A percentile compares a stretch with the other conserved stretches of the same genome.
Evolutionary conservation across 2,113 vertebrate species (phyloP).

Genomic region (Chrysochloris asiatica): DNA sequence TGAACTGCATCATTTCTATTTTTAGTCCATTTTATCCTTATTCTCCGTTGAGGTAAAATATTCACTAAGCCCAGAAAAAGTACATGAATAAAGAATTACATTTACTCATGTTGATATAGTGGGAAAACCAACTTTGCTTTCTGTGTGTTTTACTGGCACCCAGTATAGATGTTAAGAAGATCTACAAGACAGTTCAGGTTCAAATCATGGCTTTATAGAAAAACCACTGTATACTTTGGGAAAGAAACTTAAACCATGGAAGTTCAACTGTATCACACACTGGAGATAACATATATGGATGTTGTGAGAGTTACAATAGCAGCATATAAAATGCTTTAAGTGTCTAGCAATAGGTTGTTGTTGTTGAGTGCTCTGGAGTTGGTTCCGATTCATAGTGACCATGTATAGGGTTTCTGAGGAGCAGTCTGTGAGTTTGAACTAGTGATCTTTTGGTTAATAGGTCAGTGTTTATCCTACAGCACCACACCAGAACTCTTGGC

Average conservation of each 20-base stretch:
- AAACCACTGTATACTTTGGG: neutral
- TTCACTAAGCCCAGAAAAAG: neutral
- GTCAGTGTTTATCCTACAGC: no score
- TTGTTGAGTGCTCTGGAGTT: no score
- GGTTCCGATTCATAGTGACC: no score
- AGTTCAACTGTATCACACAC: neutral
- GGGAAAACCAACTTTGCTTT: neutral
- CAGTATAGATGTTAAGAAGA: neutral
- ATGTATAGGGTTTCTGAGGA: no score
- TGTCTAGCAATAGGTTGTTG: no score
- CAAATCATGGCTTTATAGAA: neutral
- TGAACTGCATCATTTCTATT: neutral
- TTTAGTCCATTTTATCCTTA: conserved; percentile 9
- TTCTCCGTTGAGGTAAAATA: neutral
- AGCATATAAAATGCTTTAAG: neutral
- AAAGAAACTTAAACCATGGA: neutral
- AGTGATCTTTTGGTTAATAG: no score
- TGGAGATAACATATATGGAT: neutral
- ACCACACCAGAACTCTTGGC: no score
- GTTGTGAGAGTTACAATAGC: neutral
- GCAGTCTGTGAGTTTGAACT: no score
- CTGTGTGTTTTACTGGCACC: neutral
- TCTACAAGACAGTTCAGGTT: neutral
- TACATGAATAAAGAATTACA: neutral
- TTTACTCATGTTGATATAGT: neutral